phyloP scores from a whole-genome alignment of 2,888 invertebrate species.

The Ferrisia virgata region DNA sequence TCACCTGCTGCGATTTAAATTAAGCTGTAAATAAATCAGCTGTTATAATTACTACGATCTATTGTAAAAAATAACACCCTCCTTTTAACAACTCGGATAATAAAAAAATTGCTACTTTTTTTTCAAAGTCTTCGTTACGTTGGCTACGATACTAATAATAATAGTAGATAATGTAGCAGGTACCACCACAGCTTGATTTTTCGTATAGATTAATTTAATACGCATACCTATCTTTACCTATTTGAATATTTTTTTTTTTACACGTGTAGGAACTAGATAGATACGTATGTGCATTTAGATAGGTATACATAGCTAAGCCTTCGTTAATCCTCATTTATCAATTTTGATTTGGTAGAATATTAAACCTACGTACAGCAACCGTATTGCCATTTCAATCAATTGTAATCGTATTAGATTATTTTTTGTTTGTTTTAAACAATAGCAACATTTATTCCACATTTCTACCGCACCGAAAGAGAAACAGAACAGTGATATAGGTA shows the following conservation, averaged over 20 bases:
- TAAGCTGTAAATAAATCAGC: neutral
- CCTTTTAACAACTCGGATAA: neutral
- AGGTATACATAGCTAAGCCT: neutral
- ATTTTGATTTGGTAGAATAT: neutral
- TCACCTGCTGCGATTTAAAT: neutral
- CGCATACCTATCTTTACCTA: neutral
- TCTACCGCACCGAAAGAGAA: neutral
- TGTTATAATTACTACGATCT: neutral
- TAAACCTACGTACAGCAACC: neutral
- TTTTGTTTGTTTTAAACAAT: neutral
- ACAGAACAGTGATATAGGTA: neutral
- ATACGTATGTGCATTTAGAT: no score
- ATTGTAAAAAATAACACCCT: neutral
- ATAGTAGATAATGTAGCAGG: no score
- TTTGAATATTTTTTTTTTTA: neutral
- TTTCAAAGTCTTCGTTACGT: no score
- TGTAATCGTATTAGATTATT: neutral
- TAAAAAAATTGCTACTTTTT: neutral
- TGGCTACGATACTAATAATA: no score
- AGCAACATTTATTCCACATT: neutral
- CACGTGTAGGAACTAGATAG: no score
- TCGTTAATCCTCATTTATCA: neutral
- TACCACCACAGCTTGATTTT: neutral
- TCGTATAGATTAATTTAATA: neutral
- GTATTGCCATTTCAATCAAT: neutral